Percentiles rank a stretch among this genome's conserved stretches.
Evolutionary conservation across 2,888 invertebrate species (phyloP).

Genomic region (Unio pictorum): DNA sequence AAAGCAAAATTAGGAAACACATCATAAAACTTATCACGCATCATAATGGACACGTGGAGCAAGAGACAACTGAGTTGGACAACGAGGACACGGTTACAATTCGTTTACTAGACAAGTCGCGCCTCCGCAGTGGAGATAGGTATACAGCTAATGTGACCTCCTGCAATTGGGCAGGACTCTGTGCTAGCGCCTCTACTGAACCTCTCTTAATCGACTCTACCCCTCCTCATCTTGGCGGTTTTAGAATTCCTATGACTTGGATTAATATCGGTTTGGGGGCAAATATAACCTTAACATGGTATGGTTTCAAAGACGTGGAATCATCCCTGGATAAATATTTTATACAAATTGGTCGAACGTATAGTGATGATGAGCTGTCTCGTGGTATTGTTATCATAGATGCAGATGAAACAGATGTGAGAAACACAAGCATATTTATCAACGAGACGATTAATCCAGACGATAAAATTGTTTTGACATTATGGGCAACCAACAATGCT

Average conservation of each 20-base stretch:
- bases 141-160: conserved; percentile 28
- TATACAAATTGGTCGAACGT: conserved; percentile 22
- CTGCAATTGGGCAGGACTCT: conserved; percentile 41
- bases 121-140: conserved; percentile 31
- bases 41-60: conserved; percentile 29
- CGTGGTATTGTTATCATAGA: conserved; percentile 7
- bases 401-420: background rate
- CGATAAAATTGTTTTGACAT: conserved; percentile 24
- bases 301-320: conserved; percentile 39
- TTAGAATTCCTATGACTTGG: conserved; percentile 31
- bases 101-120: conserved; percentile 11
- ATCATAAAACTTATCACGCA: conserved; percentile 22
- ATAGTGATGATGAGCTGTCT: conserved; percentile 29
- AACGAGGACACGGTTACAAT: conserved; percentile 21
- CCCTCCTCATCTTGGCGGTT: conserved; percentile 46
- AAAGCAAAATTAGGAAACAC: conserved; percentile 29
- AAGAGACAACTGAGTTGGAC: conserved; percentile 23
- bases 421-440: conserved; percentile 6
- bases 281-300: conserved; percentile 34
- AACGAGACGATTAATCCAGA: conserved; percentile 4
- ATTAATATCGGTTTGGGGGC: background rate
- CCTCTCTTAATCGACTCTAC: conserved; percentile 40
- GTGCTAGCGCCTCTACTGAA: conserved; percentile 22
- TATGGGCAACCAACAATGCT: conserved; percentile 37
- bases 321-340: conserved; percentile 29